Percentiles rank a stretch among this genome's conserved stretches.
phyloP scores from a whole-genome alignment of 1,140 invertebrate species.

The Drosophila truncata region DNA sequence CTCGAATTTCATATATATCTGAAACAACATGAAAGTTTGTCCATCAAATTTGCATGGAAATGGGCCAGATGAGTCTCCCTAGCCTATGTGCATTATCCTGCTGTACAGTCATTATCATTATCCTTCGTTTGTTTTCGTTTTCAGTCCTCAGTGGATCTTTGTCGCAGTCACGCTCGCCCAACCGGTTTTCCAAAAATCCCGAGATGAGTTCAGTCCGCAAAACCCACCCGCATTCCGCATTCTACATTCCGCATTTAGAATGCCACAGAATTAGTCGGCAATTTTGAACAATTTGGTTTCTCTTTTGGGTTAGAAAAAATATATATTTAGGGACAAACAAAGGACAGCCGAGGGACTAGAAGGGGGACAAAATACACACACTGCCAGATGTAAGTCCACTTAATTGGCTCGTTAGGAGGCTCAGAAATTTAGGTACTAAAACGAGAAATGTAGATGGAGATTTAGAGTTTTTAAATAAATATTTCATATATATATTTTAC shows the following conservation, averaged over 20 bases:
- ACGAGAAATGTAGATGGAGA: background rate
- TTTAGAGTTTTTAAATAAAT: no score
- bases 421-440: background rate
- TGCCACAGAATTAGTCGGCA: conserved; percentile 65
- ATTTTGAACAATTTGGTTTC: conserved; percentile 15
- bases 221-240: conserved; percentile 66
- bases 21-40: conserved; percentile 23
- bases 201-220: background rate
- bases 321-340: conserved; percentile 39
- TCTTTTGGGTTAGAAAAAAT: conserved; percentile 45
- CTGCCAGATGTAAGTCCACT: conserved; percentile 9
- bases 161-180: conserved; percentile 59
- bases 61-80: conserved; percentile 3
- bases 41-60: conserved; percentile 30
- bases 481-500: no score
- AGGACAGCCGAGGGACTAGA: conserved; percentile 12
- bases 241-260: conserved; percentile 12
- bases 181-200: conserved; percentile 46
- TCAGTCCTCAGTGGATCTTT: conserved; percentile 42
- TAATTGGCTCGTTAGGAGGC: conserved; percentile 36
- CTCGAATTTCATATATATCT: conserved; percentile 11
- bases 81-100: conserved; percentile 51
- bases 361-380: conserved; percentile 1
- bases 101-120: conserved; percentile 47
- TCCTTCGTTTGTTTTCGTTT: conserved; percentile 29